Evolutionary conservation across 1,140 invertebrate genomes (phyloP).

Genomic region (Rhagoletis pomonella): DNA sequence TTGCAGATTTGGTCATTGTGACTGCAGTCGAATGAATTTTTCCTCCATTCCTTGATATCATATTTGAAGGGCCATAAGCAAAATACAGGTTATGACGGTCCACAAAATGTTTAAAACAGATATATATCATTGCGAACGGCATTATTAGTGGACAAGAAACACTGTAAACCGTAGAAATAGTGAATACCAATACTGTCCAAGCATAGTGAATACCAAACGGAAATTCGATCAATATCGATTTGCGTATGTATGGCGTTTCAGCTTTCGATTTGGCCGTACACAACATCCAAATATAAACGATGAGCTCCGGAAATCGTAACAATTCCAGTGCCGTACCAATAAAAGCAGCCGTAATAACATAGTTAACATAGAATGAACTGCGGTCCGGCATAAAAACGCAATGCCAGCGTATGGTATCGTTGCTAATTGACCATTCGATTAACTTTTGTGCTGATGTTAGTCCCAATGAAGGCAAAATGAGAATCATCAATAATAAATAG

Average conservation of each 20-base stretch:
- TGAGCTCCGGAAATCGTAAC: slow-evolving; percentile 94
- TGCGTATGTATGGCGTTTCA: slow-evolving; percentile 91
- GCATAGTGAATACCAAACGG: slow-evolving; percentile 96
- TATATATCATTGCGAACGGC: slow-evolving; percentile 93
- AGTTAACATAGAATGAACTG: slow-evolving; percentile 98
- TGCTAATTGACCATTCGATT: slow-evolving; percentile 80
- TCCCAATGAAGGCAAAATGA: slow-evolving; percentile 94
- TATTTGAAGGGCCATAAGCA: slow-evolving; percentile 89
- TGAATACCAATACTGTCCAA: slow-evolving; percentile 95
- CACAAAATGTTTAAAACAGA: slow-evolving; percentile 93
- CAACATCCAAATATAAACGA: slow-evolving; percentile 88
- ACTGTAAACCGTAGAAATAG: slow-evolving; percentile 93
- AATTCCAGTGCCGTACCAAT: slow-evolving; percentile 93
- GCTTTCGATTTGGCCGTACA: slow-evolving; percentile 89
- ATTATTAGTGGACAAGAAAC: slow-evolving; percentile 94
- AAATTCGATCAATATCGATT: slow-evolving; percentile 95
- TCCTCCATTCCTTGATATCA: slow-evolving; percentile 80
- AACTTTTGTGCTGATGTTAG: slow-evolving; percentile 88
- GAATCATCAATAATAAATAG: slow-evolving; percentile 94
- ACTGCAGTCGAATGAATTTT: slow-evolving; percentile 81
- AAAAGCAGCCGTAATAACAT: slow-evolving; percentile 94
- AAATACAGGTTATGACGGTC: slow-evolving; percentile 98
- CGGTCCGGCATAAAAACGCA: slow-evolving; percentile 97
- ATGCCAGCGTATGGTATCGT: slow-evolving; percentile 80
- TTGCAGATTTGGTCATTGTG: slow-evolving; percentile 78